A percentile compares a stretch with the other conserved stretches of the same genome.
phyloP scores from a whole-genome alignment of 2,797 vertebrate genomes.

The Martes flavigula region DNA sequence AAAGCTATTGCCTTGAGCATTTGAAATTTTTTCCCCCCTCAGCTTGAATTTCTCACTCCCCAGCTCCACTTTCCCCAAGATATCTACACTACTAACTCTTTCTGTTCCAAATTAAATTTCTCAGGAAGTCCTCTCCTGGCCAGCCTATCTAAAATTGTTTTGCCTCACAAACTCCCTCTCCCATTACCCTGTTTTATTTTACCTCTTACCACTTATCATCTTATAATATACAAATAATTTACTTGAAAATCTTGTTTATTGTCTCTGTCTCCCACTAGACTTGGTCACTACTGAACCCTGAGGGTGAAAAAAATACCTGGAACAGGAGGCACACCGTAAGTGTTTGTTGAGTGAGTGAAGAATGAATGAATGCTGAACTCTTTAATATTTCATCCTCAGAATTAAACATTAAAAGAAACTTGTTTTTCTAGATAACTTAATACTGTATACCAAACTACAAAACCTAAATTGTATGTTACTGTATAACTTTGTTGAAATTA shows the following conservation, averaged over 20 bases:
- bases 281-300: neutral
- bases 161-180: neutral
- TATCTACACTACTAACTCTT: neutral
- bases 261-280: neutral
- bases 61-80: rapidly evolving
- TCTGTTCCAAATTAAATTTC: neutral
- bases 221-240: neutral
- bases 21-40: neutral
- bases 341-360: neutral
- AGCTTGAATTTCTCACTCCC: neutral
- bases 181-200: neutral
- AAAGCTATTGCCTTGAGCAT: too few species aligned
- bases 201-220: neutral
- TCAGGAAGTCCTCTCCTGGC: neutral
- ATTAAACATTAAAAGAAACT: neutral
- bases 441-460: neutral
- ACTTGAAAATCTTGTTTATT: neutral
- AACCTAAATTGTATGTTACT: neutral
- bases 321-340: neutral
- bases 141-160: neutral
- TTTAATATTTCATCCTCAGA: neutral
- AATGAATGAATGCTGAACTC: neutral
- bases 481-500: neutral
- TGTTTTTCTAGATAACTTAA: neutral
- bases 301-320: neutral